A percentile compares a stretch with the other conserved stretches of the same genome.
Evolutionary conservation across 2,888 invertebrate species (phyloP).

Genomic region (Tinea trinotella): DNA sequence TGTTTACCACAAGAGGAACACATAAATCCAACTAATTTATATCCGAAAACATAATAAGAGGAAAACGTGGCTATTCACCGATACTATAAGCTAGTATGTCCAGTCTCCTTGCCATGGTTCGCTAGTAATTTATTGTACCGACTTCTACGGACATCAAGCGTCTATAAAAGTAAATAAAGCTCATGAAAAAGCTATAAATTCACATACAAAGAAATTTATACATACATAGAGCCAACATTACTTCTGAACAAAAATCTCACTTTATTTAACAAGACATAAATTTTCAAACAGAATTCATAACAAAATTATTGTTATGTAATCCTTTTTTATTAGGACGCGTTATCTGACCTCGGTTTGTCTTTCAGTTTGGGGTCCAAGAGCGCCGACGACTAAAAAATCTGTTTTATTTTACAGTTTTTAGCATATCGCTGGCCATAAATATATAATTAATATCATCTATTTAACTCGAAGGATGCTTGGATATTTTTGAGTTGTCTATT

Average conservation of each 20-base stretch:
- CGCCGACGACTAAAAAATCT: too few species aligned
- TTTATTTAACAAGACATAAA: slow-evolving; percentile 12
- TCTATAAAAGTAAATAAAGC: slow-evolving; percentile 69
- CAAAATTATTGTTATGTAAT: neutral
- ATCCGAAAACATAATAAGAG: slow-evolving; percentile 65
- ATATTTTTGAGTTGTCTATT: too few species aligned
- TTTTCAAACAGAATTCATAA: neutral
- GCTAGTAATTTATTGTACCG: slow-evolving; percentile 57
- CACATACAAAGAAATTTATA: slow-evolving; percentile 53
- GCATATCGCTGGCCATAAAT: too few species aligned
- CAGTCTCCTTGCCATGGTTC: slow-evolving; percentile 41
- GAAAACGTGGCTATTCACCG: slow-evolving; percentile 57
- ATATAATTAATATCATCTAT: too few species aligned
- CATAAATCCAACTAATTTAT: slow-evolving; percentile 68
- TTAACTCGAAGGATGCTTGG: too few species aligned
- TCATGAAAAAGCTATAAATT: slow-evolving; percentile 65
- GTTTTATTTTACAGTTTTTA: too few species aligned
- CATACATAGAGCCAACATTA: slow-evolving; percentile 22
- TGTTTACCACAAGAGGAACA: slow-evolving; percentile 32
- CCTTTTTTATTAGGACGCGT: too few species aligned
- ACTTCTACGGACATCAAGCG: slow-evolving; percentile 44
- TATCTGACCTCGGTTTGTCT: too few species aligned
- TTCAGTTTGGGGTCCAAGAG: too few species aligned
- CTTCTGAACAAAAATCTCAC: slow-evolving; percentile 10
- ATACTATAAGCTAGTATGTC: slow-evolving; percentile 44